Evolutionary conservation across 2,113 vertebrate species (phyloP).

Genomic region (Cettia cetti): DNA sequence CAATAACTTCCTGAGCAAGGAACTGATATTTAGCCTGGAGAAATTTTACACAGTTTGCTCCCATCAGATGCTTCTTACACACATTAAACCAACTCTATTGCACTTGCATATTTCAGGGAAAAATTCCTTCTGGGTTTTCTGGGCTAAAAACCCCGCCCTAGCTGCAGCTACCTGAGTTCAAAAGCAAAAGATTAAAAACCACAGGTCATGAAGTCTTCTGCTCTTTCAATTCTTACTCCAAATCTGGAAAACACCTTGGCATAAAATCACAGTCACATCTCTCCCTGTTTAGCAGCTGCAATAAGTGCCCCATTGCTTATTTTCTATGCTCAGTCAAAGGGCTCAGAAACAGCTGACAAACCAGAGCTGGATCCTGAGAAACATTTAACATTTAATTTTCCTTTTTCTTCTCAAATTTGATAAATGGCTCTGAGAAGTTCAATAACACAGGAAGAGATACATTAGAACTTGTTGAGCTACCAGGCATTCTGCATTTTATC

Average conservation of each 20-base stretch:
- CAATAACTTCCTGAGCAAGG: neutral
- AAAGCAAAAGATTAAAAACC: neutral
- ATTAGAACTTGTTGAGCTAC: neutral
- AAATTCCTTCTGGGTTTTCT: neutral
- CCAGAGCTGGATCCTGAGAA: neutral
- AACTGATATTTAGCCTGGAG: neutral
- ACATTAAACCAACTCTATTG: neutral
- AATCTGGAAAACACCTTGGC: neutral
- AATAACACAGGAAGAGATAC: neutral
- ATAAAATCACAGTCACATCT: neutral
- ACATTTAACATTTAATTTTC: neutral
- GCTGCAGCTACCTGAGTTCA: neutral
- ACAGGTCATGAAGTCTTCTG: neutral
- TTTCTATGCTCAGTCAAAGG: neutral
- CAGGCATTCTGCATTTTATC: constrained; percentile 5
- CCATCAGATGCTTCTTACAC: neutral
- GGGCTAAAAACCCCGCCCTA: neutral
- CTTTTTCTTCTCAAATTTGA: neutral
- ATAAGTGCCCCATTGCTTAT: neutral
- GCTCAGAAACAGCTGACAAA: neutral
- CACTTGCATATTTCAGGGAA: neutral
- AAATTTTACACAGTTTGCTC: neutral
- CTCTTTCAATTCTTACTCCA: neutral
- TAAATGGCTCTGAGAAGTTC: neutral
- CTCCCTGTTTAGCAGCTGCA: neutral